Conservation (phyloP, 1,140 invertebrate genomes). For the Myzus persicae region DNA sequence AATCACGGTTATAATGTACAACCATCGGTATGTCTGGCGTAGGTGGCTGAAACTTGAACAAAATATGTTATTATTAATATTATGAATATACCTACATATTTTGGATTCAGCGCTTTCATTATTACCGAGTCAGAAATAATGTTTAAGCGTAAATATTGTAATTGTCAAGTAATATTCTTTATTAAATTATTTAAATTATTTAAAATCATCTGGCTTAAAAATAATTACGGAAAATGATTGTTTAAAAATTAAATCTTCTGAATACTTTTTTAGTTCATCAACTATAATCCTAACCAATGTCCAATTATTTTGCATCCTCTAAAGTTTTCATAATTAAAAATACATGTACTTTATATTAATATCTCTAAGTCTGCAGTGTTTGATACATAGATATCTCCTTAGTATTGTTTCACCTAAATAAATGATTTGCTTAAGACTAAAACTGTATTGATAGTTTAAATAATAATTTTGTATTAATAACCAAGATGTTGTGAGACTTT, state of each 20-base stretch:
- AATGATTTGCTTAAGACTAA: not conserved
- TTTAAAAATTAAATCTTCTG: not conserved
- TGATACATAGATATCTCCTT: not conserved
- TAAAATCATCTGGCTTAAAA: not conserved
- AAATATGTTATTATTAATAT: not conserved
- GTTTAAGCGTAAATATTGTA: not conserved
- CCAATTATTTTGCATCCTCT: not conserved
- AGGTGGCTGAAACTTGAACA: not conserved
- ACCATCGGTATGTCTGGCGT: not conserved
- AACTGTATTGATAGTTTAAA: not conserved
- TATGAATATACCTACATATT: not conserved
- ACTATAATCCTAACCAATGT: not conserved
- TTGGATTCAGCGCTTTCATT: too few species aligned
- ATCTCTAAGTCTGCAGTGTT: not conserved
- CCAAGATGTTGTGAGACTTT: not conserved
- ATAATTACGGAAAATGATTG: not conserved
- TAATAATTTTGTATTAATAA: not conserved
- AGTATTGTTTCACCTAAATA: not conserved
- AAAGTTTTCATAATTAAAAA: not conserved
- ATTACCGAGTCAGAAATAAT: not conserved
- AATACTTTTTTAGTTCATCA: not conserved
- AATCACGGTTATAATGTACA: not conserved
- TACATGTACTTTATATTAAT: not conserved
- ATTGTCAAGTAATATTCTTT: not conserved
- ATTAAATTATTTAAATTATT: not conserved